Percentiles rank a stretch among this genome's conserved stretches.
phyloP scores from a whole-genome alignment of 2,113 vertebrate genomes.

The Caracal caracal region DNA sequence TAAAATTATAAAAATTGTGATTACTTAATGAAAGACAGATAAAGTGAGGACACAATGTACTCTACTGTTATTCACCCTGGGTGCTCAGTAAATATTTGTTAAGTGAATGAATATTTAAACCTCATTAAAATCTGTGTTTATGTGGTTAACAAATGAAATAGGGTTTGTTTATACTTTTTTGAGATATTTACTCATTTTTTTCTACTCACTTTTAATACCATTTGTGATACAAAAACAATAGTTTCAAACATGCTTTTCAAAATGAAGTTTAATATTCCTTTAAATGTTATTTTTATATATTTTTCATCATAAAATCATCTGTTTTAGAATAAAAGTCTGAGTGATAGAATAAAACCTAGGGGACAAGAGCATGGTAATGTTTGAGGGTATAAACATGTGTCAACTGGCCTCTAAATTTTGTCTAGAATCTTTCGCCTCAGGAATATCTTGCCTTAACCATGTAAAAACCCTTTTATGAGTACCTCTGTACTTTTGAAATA shows the following conservation, averaged over 20 bases:
- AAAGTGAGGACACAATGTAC: not conserved
- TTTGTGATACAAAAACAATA: not conserved
- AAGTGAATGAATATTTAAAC: constrained; percentile 34
- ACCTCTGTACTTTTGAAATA: not conserved
- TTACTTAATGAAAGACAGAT: constrained; percentile 17
- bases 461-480: not conserved
- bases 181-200: not conserved
- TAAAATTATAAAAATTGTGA: constrained; percentile 26
- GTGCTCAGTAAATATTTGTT: constrained; percentile 4
- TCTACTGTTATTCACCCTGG: not conserved
- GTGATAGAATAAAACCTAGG: not conserved
- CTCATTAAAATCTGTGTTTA: not conserved
- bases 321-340: not conserved
- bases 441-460: not conserved
- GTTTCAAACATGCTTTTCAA: constrained; percentile 6
- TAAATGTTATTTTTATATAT: not conserved
- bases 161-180: not conserved
- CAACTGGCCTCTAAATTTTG: not conserved
- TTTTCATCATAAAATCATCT: not conserved
- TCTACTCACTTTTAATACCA: not conserved
- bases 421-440: not conserved
- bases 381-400: not conserved
- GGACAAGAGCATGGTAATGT: not conserved
- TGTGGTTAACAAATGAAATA: not conserved
- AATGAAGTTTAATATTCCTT: constrained; percentile 27